Conservation (phyloP, 2,797 vertebrate genomes). For the Falco concolor region DNA sequence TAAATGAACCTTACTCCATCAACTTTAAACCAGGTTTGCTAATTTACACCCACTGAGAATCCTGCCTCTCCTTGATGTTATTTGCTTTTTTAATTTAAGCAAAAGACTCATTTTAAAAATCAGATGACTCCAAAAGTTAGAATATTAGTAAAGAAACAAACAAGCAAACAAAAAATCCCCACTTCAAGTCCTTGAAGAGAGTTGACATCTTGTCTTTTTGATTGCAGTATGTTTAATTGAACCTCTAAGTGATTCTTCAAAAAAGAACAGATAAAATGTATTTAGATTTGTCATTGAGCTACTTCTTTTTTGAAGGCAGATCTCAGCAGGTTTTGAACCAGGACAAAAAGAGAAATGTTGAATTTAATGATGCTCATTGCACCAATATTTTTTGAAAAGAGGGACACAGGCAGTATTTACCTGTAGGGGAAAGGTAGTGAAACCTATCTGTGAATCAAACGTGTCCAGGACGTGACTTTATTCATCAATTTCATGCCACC, state of each 20-base stretch:
- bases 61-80: not conserved
- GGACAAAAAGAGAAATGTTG: not conserved
- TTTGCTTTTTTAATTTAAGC: not conserved
- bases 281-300: not conserved
- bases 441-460: not conserved
- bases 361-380: not conserved
- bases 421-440: not conserved
- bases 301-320: not conserved
- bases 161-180: not conserved
- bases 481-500: not conserved
- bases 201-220: not conserved
- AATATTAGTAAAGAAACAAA: not conserved
- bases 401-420: not conserved
- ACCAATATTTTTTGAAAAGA: not conserved
- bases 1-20: not conserved
- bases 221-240: conserved; percentile 14
- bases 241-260: conserved; percentile 34
- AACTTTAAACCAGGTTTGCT: not conserved
- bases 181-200: not conserved
- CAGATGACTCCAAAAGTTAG: not conserved
- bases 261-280: not conserved
- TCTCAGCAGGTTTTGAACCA: not conserved
- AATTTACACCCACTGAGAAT: not conserved
- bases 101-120: not conserved
- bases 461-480: not conserved